Evolutionary conservation across 2,888 invertebrate species (phyloP).

Genomic region (Eustalomyia histrio): DNA sequence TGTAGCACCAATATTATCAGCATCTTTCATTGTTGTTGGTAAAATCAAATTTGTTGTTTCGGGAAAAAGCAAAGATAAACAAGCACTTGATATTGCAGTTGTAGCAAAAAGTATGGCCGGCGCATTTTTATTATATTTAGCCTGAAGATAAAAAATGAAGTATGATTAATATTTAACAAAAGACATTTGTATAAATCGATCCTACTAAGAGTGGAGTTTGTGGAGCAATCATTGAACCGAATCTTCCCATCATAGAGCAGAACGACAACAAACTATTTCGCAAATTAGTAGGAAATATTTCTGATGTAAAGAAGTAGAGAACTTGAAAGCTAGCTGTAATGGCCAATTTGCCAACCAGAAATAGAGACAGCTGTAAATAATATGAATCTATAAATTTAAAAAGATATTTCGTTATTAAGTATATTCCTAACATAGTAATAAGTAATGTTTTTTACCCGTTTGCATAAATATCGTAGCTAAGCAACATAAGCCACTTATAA

Average conservation of each 20-base stretch:
- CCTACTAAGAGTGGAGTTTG: slow-evolving; percentile 83
- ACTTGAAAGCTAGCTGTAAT: slow-evolving; percentile 85
- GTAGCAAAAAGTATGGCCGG: slow-evolving; percentile 83
- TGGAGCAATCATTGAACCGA: slow-evolving; percentile 86
- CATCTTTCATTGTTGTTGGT: slow-evolving; percentile 83
- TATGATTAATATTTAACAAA: slow-evolving; percentile 3
- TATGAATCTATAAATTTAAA: slow-evolving; percentile 63
- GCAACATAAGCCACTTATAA: slow-evolving; percentile 81
- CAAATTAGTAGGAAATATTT: slow-evolving; percentile 85
- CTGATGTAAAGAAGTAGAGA: slow-evolving; percentile 85
- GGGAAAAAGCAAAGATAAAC: slow-evolving; percentile 82
- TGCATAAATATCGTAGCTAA: slow-evolving; percentile 74
- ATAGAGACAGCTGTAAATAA: slow-evolving; percentile 74
- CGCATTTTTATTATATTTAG: slow-evolving; percentile 75
- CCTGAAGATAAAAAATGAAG: slow-evolving; percentile 65
- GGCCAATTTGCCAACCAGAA: slow-evolving; percentile 83
- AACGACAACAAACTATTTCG: slow-evolving; percentile 85
- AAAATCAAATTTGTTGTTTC: slow-evolving; percentile 83
- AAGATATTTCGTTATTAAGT: background rate
- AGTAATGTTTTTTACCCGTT: slow-evolving; percentile 65
- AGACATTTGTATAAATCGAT: background rate
- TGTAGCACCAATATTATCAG: slow-evolving; percentile 79
- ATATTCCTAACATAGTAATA: too few relatives aligned
- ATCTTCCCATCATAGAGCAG: slow-evolving; percentile 85
- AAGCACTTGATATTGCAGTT: slow-evolving; percentile 82